Evolutionary conservation across 2,797 vertebrate species (phyloP).

Genomic region (Scyliorhinus canicula): DNA sequence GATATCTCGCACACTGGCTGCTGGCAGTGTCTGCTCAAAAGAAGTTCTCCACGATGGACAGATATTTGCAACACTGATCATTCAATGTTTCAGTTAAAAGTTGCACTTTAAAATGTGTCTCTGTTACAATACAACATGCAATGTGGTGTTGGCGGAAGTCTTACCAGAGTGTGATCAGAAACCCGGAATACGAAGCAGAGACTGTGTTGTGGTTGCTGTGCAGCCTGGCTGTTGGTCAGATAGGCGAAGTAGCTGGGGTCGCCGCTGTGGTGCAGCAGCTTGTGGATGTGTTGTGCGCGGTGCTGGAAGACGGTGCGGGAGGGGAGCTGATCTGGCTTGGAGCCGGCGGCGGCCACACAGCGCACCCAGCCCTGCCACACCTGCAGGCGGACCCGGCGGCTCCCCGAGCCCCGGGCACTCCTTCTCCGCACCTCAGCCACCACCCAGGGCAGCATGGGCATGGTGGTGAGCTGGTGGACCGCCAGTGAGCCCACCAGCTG

Average conservation of each 20-base stretch:
- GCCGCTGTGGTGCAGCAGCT: constrained; percentile 86
- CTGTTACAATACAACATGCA: background rate
- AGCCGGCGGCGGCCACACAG: constrained; percentile 63
- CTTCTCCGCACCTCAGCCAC: constrained; percentile 76
- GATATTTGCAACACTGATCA: background rate
- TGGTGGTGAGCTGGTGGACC: constrained; percentile 79
- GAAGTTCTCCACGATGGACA: too few relatives aligned
- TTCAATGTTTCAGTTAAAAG: background rate
- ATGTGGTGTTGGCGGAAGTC: constrained; percentile 33
- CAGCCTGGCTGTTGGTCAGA: constrained; percentile 61
- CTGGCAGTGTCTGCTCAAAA: background rate
- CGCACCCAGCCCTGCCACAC: constrained; percentile 65
- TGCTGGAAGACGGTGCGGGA: constrained; percentile 77
- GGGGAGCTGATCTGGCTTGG: constrained; percentile 51
- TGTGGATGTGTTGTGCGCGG: constrained; percentile 74
- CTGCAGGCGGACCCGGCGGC: constrained; percentile 59
- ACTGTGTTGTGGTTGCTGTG: constrained; percentile 50
- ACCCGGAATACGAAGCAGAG: constrained; percentile 86
- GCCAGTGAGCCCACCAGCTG: constrained; percentile 72
- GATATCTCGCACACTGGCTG: background rate
- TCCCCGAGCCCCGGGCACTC: constrained; percentile 47
- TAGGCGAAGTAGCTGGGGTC: constrained; percentile 86
- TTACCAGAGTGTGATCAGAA: constrained; percentile 73
- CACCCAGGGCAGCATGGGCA: constrained; percentile 92
- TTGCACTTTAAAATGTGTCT: background rate